These are phyloP conservation scores for Pristionchus entomophagus DNA, from an alignment of 2,888 invertebrate species.

Conservation along the genomic window DNA sequence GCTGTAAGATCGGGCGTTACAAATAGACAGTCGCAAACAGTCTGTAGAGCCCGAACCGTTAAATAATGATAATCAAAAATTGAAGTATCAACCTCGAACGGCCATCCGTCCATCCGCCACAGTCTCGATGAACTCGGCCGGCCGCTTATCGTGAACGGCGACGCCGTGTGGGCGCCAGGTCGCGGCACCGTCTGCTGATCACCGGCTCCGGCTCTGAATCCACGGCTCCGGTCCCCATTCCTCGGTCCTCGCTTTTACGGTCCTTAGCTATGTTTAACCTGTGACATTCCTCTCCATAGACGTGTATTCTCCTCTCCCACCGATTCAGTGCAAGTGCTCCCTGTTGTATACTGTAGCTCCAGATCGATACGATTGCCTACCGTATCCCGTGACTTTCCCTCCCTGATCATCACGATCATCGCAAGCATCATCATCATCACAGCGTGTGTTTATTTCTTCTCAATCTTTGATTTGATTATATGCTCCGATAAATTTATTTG, in stretches of 20 bases:
- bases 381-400: slow-evolving; percentile 4
- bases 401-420: not conserved
- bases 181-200: slow-evolving; percentile 9
- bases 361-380: not conserved
- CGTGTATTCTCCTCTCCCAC: not conserved
- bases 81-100: not conserved
- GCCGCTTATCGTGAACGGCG: slow-evolving; percentile 4
- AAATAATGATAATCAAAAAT: no score
- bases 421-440: slow-evolving; percentile 3
- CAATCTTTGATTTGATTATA: not conserved
- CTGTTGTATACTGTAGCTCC: not conserved
- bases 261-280: not conserved
- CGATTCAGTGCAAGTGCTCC: not conserved
- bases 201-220: not conserved
- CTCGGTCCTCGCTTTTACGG: not conserved
- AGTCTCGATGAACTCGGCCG: not conserved
- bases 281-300: slow-evolving; percentile 12
- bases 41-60: no score
- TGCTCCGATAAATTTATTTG: not conserved
- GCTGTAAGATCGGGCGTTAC: no score
- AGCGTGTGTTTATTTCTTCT: not conserved
- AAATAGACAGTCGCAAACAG: no score
- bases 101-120: not conserved
- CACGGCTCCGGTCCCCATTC: not conserved
- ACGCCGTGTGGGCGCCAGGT: not conserved